Base-by-base conservation (phyloP, 2,888 invertebrate species). In the Hemistola chrysoprasaria region DNA sequence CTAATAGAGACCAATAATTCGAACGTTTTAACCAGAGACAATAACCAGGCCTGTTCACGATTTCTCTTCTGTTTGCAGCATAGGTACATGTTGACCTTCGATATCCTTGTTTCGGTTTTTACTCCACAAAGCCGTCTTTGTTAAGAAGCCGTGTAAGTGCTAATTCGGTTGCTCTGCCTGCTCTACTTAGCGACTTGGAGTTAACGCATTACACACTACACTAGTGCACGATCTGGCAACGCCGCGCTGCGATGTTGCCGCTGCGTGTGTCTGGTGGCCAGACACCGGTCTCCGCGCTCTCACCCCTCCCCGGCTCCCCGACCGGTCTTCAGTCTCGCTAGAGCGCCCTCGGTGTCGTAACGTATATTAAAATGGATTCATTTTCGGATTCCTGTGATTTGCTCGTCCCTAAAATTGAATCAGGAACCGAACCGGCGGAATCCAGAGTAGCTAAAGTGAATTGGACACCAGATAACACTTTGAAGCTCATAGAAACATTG, bases 281-380 rank as follows among this genome's bases (percentile, higher is more conserved):
- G 79, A 80, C 79, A 80, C 76, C 76, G 74, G 66, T 78, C 73
- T 78, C 80, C 65, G 54, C 61, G 69, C 74, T 76, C 78, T 73
- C 78, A 38, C 53, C 56, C 37, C 59, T 60, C 65, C 66, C 69
- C n/a, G n/a, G n/a, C 72, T 49, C 49, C 63, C 64, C 66, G 71
- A n/a, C n/a, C n/a, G n/a, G n/a, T n/a, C n/a, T n/a, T 74, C 82
- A 86, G 86, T 86, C 82, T 86, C 84, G 79, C 84, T 83, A 85
- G 83, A 86, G 79, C 79, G 69, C 64, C 59, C 65, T 61, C 56
- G 59, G 69, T 64, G 65, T 59, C 59, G 63, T 59, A 58, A 74
- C 81, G 79, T 62, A 61, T 53, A 49, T 53, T 49, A 56, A 53
- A 47, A 86, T 86, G 85, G 80, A 84, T 69, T 75, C 76, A 31